Evolutionary conservation across 2,888 invertebrate species (phyloP), one percentile per base, ranked within the genome.

Genomic region (Acanthosepion esculentum): DNA sequence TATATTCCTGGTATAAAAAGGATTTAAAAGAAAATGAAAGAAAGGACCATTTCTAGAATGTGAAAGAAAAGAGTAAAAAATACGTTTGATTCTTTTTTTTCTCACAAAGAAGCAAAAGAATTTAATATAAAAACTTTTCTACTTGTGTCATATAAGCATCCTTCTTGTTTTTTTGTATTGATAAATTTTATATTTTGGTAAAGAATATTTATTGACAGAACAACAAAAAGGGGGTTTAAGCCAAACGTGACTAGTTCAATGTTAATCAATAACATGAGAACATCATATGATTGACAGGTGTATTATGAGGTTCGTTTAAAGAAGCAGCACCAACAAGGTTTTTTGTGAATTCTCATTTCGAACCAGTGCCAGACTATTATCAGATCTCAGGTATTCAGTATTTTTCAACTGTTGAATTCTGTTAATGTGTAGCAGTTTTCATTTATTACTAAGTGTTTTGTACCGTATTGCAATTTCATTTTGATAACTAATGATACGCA

Each of bases 171-270:
- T 92, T 93, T 93, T 93, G 93, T 93, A 93, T 93, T 93, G 93
- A 93, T 53, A 92, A 93, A 93, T 93, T 93, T 93, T 93, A 93
- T 93, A 93, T 93, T 93, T 93, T 93, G 93, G 93, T 93, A 93
- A 93, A 93, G 53, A 92, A 48, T 93, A 93, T 93, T 93, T 93
- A 93, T 50, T 48, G 53, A 93, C 93, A 93, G 93, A 93, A 53
- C 12, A 33, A 78, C 78, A 78, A 93, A 93, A 92, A 93, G 93
- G 93, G 93, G 93, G 93, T 93, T 93, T 93, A 93, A 93, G 93
- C 93, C 48, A 48, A 93, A 93, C n/a, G 93, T 53, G 53, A 93
- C 48, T 93, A 93, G 93, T 53, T 93, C 53, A 33, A 93, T 93
- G 53, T 93, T 93, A 53, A 78, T n/a, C n/a, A n/a, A 12, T 78